Evolutionary conservation across 2,113 vertebrate species (phyloP), one percentile per base, ranked within the genome.

Genomic region (Ammospiza nelsoni): DNA sequence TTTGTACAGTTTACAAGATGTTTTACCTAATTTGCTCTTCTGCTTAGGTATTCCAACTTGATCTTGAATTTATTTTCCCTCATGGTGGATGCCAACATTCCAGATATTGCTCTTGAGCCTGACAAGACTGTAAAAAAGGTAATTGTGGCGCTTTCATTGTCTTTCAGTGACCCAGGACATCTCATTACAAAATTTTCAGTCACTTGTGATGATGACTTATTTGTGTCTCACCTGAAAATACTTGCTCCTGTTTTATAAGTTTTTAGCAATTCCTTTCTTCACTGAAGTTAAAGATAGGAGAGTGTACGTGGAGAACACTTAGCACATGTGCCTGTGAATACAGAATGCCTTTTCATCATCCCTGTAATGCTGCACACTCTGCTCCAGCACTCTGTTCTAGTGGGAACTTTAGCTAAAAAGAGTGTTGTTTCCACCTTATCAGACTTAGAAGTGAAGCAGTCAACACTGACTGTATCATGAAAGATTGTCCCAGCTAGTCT

Each of bases 71-170:
- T 99, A 62, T 99, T 99, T 98, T 99, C 99, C 51, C 98, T 99
- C 87, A 99, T 99, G 99, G 99, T 99, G 97, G 99, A 99, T 94
- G 99, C 99, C 84, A 99, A 99, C 96, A 99, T 99, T 97, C 99
- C 99, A 37, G 99, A 99, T 97, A 99, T 99, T 78, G 99, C 99
- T 54, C 98, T 99, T 89, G 99, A 99, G 97, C 99, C 99, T 9
- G 99, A 99, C 97, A 99, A 99, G 98, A 99, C 99, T 18, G 99
- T 99, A 17, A 99, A 99, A 97, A 99, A 99, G 98, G 99, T 99
- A 97, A 95, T 22, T 33, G 29, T 46, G 67, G 49, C 89, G 16
- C 5, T 96, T 86, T 55, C 8, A 15, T 52, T 52, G 9, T 91
- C 31, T 81, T 81, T n/a, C 44, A 24, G 4, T 74, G 85, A 16